Conservation (phyloP, 2,888 invertebrate genomes). For the Pogonocherus hispidulus region DNA sequence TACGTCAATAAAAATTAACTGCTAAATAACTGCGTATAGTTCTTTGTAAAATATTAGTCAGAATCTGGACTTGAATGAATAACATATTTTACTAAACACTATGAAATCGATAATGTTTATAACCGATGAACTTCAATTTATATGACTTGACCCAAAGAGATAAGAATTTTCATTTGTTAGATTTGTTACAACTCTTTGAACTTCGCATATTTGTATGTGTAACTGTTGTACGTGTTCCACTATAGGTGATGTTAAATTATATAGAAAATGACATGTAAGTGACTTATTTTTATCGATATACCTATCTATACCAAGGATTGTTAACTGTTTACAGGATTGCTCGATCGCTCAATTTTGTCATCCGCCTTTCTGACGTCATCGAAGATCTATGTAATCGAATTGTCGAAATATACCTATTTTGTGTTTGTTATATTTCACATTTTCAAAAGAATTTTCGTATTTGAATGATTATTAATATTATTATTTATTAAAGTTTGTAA, state of each 20-base stretch:
- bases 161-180: background rate
- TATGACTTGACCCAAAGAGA: background rate
- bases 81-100: background rate
- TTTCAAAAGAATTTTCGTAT: no score
- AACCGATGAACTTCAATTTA: background rate
- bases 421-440: no score
- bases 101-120: background rate
- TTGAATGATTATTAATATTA: no score
- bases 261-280: constrained; percentile 24
- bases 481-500: no score
- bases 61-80: background rate
- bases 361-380: no score
- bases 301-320: background rate
- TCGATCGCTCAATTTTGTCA: no score
- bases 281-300: background rate
- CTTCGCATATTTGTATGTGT: background rate
- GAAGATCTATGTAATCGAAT: no score
- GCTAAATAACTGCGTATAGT: no score
- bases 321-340: background rate
- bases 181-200: constrained; percentile 6
- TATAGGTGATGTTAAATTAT: background rate
- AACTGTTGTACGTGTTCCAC: background rate
- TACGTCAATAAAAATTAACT: no score
- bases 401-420: no score
- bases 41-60: no score